These are phyloP conservation scores for Helicoverpa armigera DNA, from an alignment of 1,140 invertebrate species.

Conservation along the genomic window DNA sequence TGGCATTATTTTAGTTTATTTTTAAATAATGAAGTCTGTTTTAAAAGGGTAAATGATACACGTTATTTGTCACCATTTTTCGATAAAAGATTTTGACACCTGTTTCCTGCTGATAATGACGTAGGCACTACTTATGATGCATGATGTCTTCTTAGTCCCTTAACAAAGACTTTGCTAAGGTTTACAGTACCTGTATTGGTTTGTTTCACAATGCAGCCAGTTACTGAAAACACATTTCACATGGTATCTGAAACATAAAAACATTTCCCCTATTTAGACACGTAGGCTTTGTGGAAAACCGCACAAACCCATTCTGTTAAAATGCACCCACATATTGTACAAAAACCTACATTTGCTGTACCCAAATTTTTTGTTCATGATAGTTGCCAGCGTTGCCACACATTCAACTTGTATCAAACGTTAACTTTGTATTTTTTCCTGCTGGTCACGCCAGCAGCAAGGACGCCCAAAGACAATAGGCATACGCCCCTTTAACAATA, in stretches of 20 bases:
- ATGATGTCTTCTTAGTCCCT: neutral
- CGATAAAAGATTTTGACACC: too few relatives aligned
- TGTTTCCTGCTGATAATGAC: neutral
- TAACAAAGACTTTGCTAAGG: too few relatives aligned
- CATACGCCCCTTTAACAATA: conserved; percentile 68
- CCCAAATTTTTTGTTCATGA: conserved; percentile 30
- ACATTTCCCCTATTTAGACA: neutral
- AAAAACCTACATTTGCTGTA: conserved; percentile 9
- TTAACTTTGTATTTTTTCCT: conserved; percentile 37
- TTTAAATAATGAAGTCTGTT: too few relatives aligned
- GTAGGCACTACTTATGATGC: neutral
- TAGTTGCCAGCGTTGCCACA: conserved; percentile 30
- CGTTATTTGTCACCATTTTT: too few relatives aligned
- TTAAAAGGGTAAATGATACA: neutral
- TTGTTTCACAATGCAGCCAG: neutral
- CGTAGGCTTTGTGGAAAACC: conserved; percentile 23
- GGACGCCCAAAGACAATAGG: conserved; percentile 64
- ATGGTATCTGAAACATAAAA: conserved; percentile 18
- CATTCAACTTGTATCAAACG: conserved; percentile 34
- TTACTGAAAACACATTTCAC: conserved; percentile 6
- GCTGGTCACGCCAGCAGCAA: conserved; percentile 27
- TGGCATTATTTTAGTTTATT: neutral
- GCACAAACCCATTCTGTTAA: conserved; percentile 19
- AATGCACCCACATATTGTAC: conserved; percentile 31
- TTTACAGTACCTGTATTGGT: neutral